A percentile compares a stretch with the other conserved stretches of the same genome.
Conservation (phyloP, 2,888 invertebrate species). For the Pasiphila rectangulata region DNA sequence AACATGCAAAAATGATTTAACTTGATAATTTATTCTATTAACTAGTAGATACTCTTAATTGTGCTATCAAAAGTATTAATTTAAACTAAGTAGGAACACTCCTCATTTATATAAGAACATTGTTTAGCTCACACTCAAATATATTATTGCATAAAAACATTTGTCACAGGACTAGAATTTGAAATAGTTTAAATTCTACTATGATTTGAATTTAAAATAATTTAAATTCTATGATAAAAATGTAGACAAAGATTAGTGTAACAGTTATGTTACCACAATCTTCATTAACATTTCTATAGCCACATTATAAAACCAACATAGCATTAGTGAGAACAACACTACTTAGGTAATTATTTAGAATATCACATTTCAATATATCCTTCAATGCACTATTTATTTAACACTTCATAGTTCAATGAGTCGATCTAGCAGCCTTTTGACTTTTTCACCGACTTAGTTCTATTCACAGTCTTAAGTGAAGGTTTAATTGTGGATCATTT, state of each 20-base stretch:
- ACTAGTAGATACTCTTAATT: neutral
- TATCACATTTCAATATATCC: slow-evolving; percentile 24
- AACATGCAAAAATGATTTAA: neutral
- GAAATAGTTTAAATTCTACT: too few species aligned
- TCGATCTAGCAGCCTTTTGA: slow-evolving; percentile 46
- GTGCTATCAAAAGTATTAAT: neutral
- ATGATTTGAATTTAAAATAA: neutral
- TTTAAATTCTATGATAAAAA: neutral
- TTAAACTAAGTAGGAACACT: neutral
- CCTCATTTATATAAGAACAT: neutral
- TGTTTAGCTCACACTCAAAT: neutral
- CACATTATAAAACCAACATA: neutral
- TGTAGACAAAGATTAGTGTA: slow-evolving; percentile 1
- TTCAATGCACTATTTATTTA: slow-evolving; percentile 20
- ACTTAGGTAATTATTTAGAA: slow-evolving; percentile 18
- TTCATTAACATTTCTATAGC: neutral
- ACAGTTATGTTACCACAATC: neutral
- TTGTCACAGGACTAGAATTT: too few species aligned
- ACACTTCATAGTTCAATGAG: neutral
- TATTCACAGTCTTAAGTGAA: slow-evolving; percentile 56
- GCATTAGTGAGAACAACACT: slow-evolving; percentile 1
- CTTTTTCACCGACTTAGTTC: slow-evolving; percentile 65
- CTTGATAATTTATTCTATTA: neutral
- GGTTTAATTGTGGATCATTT: slow-evolving; percentile 82
- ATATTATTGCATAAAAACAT: too few species aligned